Conservation (phyloP, 64 coral and sea anemone species). For the Montipora sp. region DNA sequence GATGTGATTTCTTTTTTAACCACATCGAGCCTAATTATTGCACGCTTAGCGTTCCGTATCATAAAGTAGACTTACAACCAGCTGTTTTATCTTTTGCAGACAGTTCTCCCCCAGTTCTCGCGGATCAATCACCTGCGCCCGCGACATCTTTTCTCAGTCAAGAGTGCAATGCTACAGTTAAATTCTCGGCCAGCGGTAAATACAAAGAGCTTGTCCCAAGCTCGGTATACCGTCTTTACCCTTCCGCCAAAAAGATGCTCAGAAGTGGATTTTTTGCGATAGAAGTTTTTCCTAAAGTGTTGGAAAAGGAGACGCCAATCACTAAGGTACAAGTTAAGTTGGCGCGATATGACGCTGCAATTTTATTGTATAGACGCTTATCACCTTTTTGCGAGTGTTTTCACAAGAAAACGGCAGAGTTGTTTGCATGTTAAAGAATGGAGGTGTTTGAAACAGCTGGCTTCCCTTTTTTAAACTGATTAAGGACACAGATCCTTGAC, state of each 20-base stretch:
- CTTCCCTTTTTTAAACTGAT: too few relatives aligned
- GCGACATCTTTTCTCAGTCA: slow-evolving; percentile 86
- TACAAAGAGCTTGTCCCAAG: slow-evolving; percentile 62
- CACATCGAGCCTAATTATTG: too few relatives aligned
- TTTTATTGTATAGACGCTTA: too few relatives aligned
- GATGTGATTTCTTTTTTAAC: too few relatives aligned
- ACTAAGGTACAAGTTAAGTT: slow-evolving; percentile 62
- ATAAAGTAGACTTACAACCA: too few relatives aligned
- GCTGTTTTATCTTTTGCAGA: slow-evolving; percentile 44
- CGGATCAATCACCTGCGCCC: slow-evolving; percentile 74
- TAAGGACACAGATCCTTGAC: too few relatives aligned
- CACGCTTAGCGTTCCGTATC: too few relatives aligned
- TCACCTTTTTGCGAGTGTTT: too few relatives aligned
- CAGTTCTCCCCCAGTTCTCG: slow-evolving; percentile 67
- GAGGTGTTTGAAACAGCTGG: too few relatives aligned
- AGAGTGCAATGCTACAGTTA: slow-evolving; percentile 87
- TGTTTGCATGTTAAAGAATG: too few relatives aligned
- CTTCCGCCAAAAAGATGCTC: slow-evolving; percentile 77
- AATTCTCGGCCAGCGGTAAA: slow-evolving; percentile 81
- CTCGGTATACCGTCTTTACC: slow-evolving; percentile 70
- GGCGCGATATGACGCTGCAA: too few relatives aligned
- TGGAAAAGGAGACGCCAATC: slow-evolving; percentile 67
- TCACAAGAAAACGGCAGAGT: too few relatives aligned
- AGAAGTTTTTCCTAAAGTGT: slow-evolving; percentile 76
- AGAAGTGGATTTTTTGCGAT: slow-evolving; percentile 85